Evolutionary conservation across 2,888 invertebrate species (phyloP).

Genomic region (Chalcis sispes): DNA sequence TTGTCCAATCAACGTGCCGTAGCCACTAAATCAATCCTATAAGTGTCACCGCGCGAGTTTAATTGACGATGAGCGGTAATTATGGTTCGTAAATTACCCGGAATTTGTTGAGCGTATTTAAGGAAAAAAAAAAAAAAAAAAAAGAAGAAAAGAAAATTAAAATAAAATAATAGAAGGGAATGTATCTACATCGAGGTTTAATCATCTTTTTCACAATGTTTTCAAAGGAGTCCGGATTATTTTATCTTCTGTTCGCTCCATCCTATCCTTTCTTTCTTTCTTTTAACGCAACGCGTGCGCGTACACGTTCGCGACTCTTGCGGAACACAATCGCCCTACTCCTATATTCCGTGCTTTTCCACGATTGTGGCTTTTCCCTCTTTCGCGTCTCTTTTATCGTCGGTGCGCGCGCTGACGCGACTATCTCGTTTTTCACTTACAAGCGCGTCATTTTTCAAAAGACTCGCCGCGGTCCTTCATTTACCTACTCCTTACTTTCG

Average conservation of each 20-base stretch:
- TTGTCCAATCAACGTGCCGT: constrained; percentile 56
- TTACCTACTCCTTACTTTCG: not conserved
- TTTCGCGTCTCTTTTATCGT: constrained; percentile 3
- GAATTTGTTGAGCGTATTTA: not conserved
- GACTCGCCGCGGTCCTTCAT: not conserved
- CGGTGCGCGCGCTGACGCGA: not conserved
- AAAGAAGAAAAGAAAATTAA: no score
- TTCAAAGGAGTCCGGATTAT: not conserved
- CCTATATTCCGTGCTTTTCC: constrained; percentile 28
- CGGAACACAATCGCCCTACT: no score
- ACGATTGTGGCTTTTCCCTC: not conserved
- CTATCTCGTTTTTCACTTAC: constrained; percentile 3
- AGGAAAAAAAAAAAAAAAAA: no score
- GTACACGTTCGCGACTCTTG: not conserved
- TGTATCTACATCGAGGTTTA: no score
- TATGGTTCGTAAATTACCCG: constrained; percentile 61
- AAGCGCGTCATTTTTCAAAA: constrained; percentile 29
- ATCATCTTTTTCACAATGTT: no score
- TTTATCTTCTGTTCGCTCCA: constrained; percentile 2
- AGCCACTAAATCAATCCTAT: constrained; percentile 65
- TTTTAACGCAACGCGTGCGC: not conserved
- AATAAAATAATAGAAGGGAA: no score
- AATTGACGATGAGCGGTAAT: constrained; percentile 66
- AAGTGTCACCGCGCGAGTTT: constrained; percentile 64
- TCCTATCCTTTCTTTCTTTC: constrained; percentile 1